Evolutionary conservation across 1,140 invertebrate genomes (phyloP), one percentile per base, ranked within the genome.

Genomic region (Drosophila bipectinata): DNA sequence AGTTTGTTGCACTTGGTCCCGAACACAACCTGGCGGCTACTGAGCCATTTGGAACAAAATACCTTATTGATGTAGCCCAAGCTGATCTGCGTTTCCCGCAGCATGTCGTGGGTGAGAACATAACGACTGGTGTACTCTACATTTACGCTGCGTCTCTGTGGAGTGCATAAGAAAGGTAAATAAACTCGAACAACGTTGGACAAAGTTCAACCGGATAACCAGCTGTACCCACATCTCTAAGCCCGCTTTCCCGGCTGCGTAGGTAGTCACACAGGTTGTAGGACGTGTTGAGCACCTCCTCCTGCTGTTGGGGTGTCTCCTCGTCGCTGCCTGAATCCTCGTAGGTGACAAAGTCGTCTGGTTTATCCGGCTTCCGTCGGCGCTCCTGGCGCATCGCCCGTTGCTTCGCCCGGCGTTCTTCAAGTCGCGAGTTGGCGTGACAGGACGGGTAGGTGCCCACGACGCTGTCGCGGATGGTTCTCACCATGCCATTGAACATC

Each of bases 1-100:
- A 98, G 92, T 94, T 98, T 98, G 93, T 99, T 99, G 92, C 98
- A 99, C 92, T 99, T 99, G 26, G 98, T 98, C 34, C 98, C 98
- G 92, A 98, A 97, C 3, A 98, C 97, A 62, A 99, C 96, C 93
- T 98, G 97, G 90, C 97, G 94, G 92, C 98, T 97, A 83, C 96
- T 98, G 14, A 99, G 93, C 98, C 98, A 99, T 92, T 98, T 96
- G 0, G 98, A 98, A 92, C 98, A 98, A 93, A 99, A 99, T 45
- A 99, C 96, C 94, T 99, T 99, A 92, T 99, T 98, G 92, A 98
- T 96, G 91, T 96, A 97, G 79, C 95, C 95, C 57, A 98, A 93
- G 91, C 94, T 95, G 82, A 97, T 94, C 3, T 96, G 94, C 53
- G 95, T 96, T 92, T 98, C 97, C 91, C 95, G 96, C 78, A 97